A percentile compares a stretch with the other conserved stretches of the same genome.
Evolutionary conservation across 2,888 invertebrate genomes (phyloP).

Genomic region (Scrobipalpa costella): DNA sequence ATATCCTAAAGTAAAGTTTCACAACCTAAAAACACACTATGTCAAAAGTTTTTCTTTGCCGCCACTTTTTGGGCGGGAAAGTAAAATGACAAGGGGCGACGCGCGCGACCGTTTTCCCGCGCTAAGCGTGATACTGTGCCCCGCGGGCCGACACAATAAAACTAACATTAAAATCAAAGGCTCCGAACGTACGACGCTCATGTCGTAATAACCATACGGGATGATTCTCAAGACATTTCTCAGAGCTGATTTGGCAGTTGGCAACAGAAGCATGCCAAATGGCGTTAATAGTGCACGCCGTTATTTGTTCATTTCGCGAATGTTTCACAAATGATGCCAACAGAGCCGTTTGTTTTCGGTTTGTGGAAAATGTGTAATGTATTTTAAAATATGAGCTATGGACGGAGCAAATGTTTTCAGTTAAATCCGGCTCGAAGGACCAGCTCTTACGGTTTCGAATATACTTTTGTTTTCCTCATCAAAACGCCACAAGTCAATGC

Average conservation of each 20-base stretch:
- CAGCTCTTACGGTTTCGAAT: neutral
- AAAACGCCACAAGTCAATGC: too few relatives aligned
- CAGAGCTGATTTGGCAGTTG: slow-evolving; percentile 65
- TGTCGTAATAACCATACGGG: slow-evolving; percentile 60
- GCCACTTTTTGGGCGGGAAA: slow-evolving; percentile 45
- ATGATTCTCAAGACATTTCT: slow-evolving; percentile 54
- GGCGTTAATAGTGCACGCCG: slow-evolving; percentile 44
- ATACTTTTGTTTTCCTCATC: neutral
- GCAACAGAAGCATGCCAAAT: slow-evolving; percentile 59
- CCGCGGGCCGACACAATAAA: slow-evolving; percentile 69
- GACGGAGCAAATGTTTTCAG: slow-evolving; percentile 27
- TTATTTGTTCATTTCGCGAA: slow-evolving; percentile 33
- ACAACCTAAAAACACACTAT: neutral
- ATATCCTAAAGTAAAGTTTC: neutral
- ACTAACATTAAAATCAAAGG: slow-evolving; percentile 52
- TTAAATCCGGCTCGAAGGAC: slow-evolving; percentile 25
- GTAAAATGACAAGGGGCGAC: slow-evolving; percentile 40
- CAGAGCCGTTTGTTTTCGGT: slow-evolving; percentile 35
- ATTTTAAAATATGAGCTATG: slow-evolving; percentile 17
- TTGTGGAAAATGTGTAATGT: slow-evolving; percentile 30
- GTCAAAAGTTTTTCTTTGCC: slow-evolving; percentile 23
- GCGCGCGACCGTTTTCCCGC: slow-evolving; percentile 57
- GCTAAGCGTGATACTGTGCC: slow-evolving; percentile 57
- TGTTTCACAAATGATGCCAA: slow-evolving; percentile 33
- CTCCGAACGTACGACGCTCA: slow-evolving; percentile 47